Evolutionary conservation across 2,888 invertebrate genomes (phyloP).

Genomic region (Ditula angustiorana): DNA sequence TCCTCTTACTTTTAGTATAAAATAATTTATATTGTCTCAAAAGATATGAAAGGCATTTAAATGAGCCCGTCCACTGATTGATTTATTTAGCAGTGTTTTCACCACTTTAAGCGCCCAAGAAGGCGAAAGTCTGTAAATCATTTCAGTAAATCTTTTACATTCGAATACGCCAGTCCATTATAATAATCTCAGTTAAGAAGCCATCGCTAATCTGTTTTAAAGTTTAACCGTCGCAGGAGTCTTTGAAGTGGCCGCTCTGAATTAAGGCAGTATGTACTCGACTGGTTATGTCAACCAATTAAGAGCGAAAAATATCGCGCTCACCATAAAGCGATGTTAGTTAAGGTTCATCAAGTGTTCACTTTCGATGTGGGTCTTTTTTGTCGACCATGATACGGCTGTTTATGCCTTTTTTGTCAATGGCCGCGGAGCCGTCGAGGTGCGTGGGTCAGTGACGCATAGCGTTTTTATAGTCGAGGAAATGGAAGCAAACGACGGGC

Average conservation of each 20-base stretch:
- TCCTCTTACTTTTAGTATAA: too few relatives aligned
- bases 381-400: conserved; percentile 61
- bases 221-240: conserved; percentile 46
- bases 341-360: conserved; percentile 73
- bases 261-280: conserved; percentile 61
- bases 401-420: conserved; percentile 52
- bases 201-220: conserved; percentile 74
- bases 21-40: background rate
- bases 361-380: conserved; percentile 68
- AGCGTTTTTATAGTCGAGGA: conserved; percentile 36
- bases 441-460: conserved; percentile 38
- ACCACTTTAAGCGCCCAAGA: conserved; percentile 43
- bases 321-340: conserved; percentile 61
- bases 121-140: conserved; percentile 65
- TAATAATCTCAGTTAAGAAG: conserved; percentile 68
- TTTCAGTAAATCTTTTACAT: conserved; percentile 56
- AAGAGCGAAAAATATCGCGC: conserved; percentile 75
- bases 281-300: conserved; percentile 77
- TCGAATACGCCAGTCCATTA: conserved; percentile 69
- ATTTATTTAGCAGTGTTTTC: conserved; percentile 17
- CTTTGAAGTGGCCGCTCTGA: conserved; percentile 77
- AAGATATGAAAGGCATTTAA: background rate
- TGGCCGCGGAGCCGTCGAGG: background rate
- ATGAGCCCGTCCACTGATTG: background rate
- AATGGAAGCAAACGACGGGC: conserved; percentile 28